Base-by-base conservation (phyloP, 2,797 vertebrate genomes). In the Bryconaethiops microstoma region DNA sequence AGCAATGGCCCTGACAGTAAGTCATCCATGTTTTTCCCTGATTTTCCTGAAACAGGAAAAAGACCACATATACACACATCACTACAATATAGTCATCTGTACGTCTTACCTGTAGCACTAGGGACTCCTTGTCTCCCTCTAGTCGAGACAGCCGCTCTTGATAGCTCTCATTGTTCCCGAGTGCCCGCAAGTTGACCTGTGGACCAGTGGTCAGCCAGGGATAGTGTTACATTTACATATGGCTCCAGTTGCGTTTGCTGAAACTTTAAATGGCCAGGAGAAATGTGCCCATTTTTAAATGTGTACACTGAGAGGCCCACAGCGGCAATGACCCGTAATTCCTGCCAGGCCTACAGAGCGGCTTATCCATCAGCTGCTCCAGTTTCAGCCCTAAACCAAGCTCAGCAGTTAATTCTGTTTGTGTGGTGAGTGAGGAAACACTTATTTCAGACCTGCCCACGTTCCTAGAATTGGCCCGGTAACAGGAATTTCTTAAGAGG, bases 111-210 rank as follows among this genome's bases (percentile, higher is more conserved):
- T 99, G 97, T 76, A 98, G 89, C 88, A 98, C 95, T 65, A 99
- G 94, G 0, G 97, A 98, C 85, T 99, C 97, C 91, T 98, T 99
- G 90, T 99, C 97, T 72, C 95, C 97, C 91, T 99, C 98, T 93
- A 99, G 92, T 87, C 97, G 96, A 73, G 95, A 92, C 92, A 99
- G 79, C 50, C 97, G 94, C 82, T 99, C 96, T 87, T 96, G 96
- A 81, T 97, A 98, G 76, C 95, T 97, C 88, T 98, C 97, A 91
- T 95, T 95, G 88, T 88, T 96, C 81, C 89, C 87, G 68, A 94
- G 84, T 75, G 93, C 81, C 65, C 92, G 94, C 67, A 92, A 92
- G 90, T 95, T 96, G 89, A 92, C 96, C 96, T 99, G 94, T 83
- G 78, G 83, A 83, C 84, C 48, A 87, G 77, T 86, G 55, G 76